Base-by-base conservation (phyloP, 92 coral and sea anemone genomes). In the Actinernus sp. region DNA sequence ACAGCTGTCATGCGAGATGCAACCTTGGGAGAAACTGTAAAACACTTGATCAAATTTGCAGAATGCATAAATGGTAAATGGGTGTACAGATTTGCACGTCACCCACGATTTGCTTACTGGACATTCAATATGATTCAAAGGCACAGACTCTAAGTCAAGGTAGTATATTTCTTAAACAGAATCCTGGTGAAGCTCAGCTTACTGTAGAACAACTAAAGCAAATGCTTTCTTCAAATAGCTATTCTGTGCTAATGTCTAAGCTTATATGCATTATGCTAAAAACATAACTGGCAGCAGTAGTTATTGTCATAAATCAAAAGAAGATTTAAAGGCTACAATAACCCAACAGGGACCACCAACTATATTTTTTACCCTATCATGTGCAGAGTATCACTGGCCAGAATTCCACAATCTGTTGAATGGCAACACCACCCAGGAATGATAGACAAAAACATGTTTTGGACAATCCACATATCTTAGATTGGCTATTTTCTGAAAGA, bases 341-440 rank as follows among this genome's bases (percentile, higher is more conserved):
- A 30, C 87, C 29, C 81, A 81, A 81, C 75, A 63, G 19, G 81
- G 87, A 63, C 81, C 87, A 13, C 87, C 87, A n/a, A n/a, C 74
- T 39, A 74, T 74, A 16, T 51, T 74, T 63, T 65, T 76, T 36
- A 76, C 69, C 13, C 53, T 74, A 28, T 74, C 82, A 25, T 63
- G 82, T 63, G 82, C 73, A 19, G 79, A 71, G 28, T 78, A 58
- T 38, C 78, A 68, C 16, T 68, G 71, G 83, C 83, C 83, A 32
- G 83, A 68, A 68, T 78, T 66, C 2, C 56, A 65, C 7, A 77
- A 77, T 59, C 49, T 23, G 3, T n/a, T n/a, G n/a, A n/a, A n/a
- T 14, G 51, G 59, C 11, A 38, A 41, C 58, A 13, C 29, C 61
- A 14, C 14, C 62, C 10, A 57, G 63, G 55, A n/a, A 22, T n/a